Conservation (phyloP, 2,888 invertebrate genomes). For the Aphidoletes aphidimyza region DNA sequence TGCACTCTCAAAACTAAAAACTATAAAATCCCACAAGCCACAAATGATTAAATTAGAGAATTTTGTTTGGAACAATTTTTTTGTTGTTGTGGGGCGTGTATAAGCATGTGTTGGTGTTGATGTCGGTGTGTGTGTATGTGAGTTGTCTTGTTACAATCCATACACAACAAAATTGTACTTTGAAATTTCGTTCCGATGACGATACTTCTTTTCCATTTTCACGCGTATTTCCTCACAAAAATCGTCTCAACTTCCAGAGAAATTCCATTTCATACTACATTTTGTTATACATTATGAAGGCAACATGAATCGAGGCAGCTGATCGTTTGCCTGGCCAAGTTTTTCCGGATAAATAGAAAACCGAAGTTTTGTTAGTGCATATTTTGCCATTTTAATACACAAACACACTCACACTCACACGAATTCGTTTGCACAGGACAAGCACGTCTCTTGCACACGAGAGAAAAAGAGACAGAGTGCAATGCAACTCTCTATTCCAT, state of each 20-base stretch:
- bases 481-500: too few species aligned
- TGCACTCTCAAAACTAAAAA: conserved; percentile 11
- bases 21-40: conserved; percentile 47
- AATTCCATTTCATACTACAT: too few species aligned
- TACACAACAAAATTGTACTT: too few species aligned
- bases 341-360: conserved; percentile 33
- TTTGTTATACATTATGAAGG: not conserved
- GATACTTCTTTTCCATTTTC: too few species aligned
- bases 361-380: not conserved
- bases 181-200: too few species aligned
- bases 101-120: not conserved
- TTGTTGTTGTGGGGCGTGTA: not conserved
- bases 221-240: too few species aligned
- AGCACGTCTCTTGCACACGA: too few species aligned
- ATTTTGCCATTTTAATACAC: not conserved
- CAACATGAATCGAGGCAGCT: not conserved
- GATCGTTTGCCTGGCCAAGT: not conserved
- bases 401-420: not conserved
- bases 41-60: conserved; percentile 47
- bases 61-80: conserved; percentile 8
- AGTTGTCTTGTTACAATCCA: not conserved
- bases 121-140: not conserved
- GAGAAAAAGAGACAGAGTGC: not conserved
- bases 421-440: not conserved
- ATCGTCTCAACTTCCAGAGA: too few species aligned